phyloP scores from a whole-genome alignment of 2,888 invertebrate genomes.

The Alloscopus bannaensis region DNA sequence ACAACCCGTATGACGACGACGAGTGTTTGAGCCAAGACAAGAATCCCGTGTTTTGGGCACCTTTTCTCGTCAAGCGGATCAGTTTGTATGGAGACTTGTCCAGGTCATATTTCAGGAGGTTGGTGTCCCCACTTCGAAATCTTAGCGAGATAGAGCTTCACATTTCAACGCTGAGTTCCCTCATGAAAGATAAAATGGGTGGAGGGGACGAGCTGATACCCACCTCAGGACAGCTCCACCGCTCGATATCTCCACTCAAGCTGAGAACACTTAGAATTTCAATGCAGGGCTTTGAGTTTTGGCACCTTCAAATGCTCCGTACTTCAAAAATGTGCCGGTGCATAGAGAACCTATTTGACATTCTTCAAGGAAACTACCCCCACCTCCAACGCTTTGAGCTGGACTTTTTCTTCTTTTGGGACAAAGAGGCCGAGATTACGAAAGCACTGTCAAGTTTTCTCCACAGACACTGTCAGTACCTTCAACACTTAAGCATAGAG shows the following conservation, averaged over 20 bases:
- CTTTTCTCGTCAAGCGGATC: constrained; percentile 21
- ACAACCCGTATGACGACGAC: constrained; percentile 15
- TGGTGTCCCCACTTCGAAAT: constrained; percentile 33
- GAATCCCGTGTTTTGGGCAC: constrained; percentile 37
- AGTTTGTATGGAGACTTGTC: constrained; percentile 42
- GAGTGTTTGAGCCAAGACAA: constrained; percentile 16
- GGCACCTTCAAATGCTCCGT: constrained; percentile 52
- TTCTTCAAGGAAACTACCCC: constrained; percentile 44
- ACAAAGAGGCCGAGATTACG: constrained; percentile 44
- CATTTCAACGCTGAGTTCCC: constrained; percentile 37
- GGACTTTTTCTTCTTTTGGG: constrained; percentile 45
- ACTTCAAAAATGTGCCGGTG: constrained; percentile 44
- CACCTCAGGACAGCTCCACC: not conserved
- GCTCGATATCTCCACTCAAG: constrained; percentile 17
- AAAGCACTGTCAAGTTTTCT: constrained; percentile 42
- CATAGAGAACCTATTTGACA: constrained; percentile 44
- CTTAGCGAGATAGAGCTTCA: constrained; percentile 37
- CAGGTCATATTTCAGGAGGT: constrained; percentile 18
- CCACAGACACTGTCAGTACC: constrained; percentile 33
- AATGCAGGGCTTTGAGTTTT: constrained; percentile 52
- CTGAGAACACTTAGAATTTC: constrained; percentile 33
- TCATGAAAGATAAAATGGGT: constrained; percentile 16
- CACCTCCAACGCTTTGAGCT: constrained; percentile 39
- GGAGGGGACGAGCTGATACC: not conserved
- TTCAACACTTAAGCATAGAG: constrained; percentile 36